These are phyloP conservation scores for Poeciliopsis presidionis DNA, from an alignment of 2,797 vertebrate species.

Conservation along the genomic window DNA sequence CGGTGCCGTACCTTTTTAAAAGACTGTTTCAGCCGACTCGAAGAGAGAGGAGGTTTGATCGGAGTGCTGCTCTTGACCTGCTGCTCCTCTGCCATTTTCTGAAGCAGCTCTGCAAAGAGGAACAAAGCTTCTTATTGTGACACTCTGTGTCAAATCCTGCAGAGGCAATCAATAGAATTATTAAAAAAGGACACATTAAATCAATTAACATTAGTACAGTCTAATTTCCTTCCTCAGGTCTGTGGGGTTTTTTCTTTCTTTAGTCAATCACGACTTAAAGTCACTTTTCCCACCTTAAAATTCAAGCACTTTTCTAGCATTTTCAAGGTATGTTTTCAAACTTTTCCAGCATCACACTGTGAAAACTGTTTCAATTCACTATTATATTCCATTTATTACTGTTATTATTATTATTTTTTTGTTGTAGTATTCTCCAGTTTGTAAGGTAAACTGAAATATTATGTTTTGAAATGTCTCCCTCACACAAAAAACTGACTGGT, in stretches of 20 bases:
- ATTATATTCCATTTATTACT: no score
- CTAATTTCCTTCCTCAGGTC: constrained; percentile 77
- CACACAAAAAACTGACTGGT: no score
- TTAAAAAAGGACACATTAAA: constrained; percentile 73
- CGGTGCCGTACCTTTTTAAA: constrained; percentile 87
- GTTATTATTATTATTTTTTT: no score
- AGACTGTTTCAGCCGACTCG: constrained; percentile 80
- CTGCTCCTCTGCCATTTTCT: constrained; percentile 76
- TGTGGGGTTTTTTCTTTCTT: constrained; percentile 13
- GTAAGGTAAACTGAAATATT: no score
- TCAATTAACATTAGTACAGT: constrained; percentile 82
- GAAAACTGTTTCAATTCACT: no score
- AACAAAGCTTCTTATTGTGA: constrained; percentile 83
- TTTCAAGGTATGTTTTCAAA: no score
- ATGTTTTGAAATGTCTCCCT: no score
- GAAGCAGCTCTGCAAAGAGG: constrained; percentile 81
- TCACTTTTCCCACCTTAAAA: no score
- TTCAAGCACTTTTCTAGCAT: no score
- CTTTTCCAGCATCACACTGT: no score
- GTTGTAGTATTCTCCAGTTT: no score
- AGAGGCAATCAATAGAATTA: constrained; percentile 68
- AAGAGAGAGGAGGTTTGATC: constrained; percentile 80
- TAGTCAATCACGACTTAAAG: constrained; percentile 58
- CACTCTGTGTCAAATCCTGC: constrained; percentile 70
- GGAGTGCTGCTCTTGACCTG: constrained; percentile 84